A percentile compares a stretch with the other conserved stretches of the same genome.
Conservation (phyloP, 1,140 invertebrate species). For the Drosophila mayri region DNA sequence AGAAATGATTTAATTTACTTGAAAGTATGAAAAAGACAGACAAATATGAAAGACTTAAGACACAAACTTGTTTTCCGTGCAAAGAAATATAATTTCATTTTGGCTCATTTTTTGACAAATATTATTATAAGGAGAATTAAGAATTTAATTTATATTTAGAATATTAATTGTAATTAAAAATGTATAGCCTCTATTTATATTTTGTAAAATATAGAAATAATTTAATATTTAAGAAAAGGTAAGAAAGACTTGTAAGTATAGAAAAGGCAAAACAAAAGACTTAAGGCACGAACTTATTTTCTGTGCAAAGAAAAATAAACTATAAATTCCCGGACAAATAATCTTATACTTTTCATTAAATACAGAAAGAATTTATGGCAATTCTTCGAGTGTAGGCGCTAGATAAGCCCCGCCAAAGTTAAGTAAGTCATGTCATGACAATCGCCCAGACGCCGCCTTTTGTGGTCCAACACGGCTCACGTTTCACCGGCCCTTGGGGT, state of each 20-base stretch:
- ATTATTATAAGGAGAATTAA: too few relatives aligned
- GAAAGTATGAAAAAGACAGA: not conserved
- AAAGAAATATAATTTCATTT: too few relatives aligned
- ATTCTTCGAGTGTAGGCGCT: constrained; percentile 58
- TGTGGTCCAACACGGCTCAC: constrained; percentile 58
- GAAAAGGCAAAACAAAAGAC: constrained; percentile 23
- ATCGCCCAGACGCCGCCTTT: constrained; percentile 63
- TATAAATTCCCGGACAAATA: too few relatives aligned
- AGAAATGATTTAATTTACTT: too few relatives aligned
- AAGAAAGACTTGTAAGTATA: too few relatives aligned
- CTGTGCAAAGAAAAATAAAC: not conserved
- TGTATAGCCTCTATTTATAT: not conserved
- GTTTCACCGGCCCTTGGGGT: constrained; percentile 64
- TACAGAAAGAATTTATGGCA: not conserved
- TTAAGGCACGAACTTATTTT: constrained; percentile 41
- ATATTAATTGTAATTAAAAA: not conserved
- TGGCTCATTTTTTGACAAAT: too few relatives aligned
- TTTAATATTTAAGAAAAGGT: too few relatives aligned
- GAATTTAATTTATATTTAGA: too few relatives aligned
- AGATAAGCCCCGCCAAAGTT: constrained; percentile 73
- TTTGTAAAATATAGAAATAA: not conserved
- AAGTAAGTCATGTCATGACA: constrained; percentile 83
- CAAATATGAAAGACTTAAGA: too few relatives aligned
- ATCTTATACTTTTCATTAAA: not conserved
- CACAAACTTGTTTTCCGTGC: too few relatives aligned